phyloP scores from a whole-genome alignment of 2,797 vertebrate genomes.

The Protosalanx chinensis region DNA sequence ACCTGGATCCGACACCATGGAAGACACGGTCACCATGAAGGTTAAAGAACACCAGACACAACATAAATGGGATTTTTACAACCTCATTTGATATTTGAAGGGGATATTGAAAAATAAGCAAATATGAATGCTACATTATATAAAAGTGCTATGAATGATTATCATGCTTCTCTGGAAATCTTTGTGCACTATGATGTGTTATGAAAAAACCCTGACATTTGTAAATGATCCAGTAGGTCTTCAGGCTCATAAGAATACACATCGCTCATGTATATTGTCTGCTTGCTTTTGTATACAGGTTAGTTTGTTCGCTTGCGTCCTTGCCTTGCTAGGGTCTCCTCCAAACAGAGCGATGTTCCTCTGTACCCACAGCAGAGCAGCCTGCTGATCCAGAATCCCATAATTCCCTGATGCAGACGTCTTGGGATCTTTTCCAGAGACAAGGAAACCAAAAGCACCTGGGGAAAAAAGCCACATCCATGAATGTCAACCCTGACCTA shows the following conservation, averaged over 20 bases:
- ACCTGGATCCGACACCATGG: slow-evolving; percentile 55
- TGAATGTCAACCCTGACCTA: background rate
- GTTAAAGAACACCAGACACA: slow-evolving; percentile 3
- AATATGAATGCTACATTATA: too few species aligned
- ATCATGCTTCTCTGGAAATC: too few species aligned
- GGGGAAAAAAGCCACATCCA: slow-evolving; percentile 13
- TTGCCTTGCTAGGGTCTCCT: slow-evolving; percentile 72
- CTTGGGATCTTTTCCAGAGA: slow-evolving; percentile 67
- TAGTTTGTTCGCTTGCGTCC: background rate
- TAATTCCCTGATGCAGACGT: slow-evolving; percentile 71
- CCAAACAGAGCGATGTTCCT: slow-evolving; percentile 72
- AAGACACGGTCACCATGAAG: background rate
- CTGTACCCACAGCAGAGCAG: slow-evolving; percentile 74
- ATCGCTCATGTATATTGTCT: too few species aligned
- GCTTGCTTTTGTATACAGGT: too few species aligned
- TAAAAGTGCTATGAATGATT: too few species aligned
- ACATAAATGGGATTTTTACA: background rate
- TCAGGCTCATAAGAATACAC: too few species aligned
- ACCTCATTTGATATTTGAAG: too few species aligned
- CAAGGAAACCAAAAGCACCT: slow-evolving; percentile 79
- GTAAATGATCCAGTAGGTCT: too few species aligned
- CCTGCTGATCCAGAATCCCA: slow-evolving; percentile 78
- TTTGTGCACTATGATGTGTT: too few species aligned
- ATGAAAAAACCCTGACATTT: too few species aligned
- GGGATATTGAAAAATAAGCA: too few species aligned